Conservation (phyloP, 2,888 invertebrate genomes). For the Druceiella hillmani region DNA sequence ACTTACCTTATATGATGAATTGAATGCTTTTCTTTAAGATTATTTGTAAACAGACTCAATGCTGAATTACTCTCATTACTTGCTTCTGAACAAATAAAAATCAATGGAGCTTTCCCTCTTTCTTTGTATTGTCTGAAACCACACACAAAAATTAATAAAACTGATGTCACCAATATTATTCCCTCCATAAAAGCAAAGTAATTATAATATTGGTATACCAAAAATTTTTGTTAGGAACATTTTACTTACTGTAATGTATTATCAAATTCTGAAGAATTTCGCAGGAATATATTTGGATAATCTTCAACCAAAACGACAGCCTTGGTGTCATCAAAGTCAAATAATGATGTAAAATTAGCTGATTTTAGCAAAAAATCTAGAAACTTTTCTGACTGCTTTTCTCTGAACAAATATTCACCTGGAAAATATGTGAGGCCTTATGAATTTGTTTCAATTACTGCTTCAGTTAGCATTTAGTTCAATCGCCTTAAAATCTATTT, state of each 20-base stretch:
- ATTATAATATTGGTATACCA: too few relatives aligned
- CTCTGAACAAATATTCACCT: conserved; percentile 45
- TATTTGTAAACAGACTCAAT: conserved; percentile 59
- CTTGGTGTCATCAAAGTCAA: conserved; percentile 43
- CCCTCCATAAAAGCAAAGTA: too few relatives aligned
- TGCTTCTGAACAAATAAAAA: conserved; percentile 69
- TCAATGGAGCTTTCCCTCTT: conserved; percentile 60
- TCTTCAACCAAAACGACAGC: conserved; percentile 72
- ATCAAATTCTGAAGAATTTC: conserved; percentile 59
- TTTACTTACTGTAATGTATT: conserved; percentile 61
- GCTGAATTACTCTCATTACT: conserved; percentile 54
- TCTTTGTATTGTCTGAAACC: conserved; percentile 52
- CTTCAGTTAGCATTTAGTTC: too few relatives aligned
- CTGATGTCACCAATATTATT: too few relatives aligned
- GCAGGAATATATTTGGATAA: conserved; percentile 71
- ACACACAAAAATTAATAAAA: conserved; percentile 8
- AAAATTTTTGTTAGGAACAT: conserved; percentile 4
- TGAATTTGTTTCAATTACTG: too few relatives aligned
- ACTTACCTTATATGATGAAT: conserved; percentile 64
- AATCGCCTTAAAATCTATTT: too few relatives aligned
- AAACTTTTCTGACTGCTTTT: conserved; percentile 65
- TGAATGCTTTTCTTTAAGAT: conserved; percentile 53
- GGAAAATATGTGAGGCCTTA: too few relatives aligned
- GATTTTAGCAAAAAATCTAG: conserved; percentile 71
- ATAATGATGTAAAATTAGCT: conserved; percentile 66